Conservation (phyloP, 2,888 invertebrate species). For the Octodonta nipae region DNA sequence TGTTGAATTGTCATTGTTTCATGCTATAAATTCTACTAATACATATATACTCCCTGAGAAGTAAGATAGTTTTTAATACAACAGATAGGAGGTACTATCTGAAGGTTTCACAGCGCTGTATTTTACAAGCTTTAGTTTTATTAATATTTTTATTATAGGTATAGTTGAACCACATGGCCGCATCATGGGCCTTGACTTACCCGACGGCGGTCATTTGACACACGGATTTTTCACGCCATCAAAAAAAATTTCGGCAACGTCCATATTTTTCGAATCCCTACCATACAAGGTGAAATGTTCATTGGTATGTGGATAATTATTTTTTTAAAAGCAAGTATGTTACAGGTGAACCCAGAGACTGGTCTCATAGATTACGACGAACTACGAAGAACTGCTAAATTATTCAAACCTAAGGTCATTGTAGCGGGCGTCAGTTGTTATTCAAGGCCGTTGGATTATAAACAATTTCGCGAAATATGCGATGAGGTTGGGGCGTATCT, state of each 20-base stretch:
- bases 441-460: constrained; percentile 83
- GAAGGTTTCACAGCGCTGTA: not conserved
- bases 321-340: too few relatives aligned
- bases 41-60: too few relatives aligned
- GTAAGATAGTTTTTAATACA: too few relatives aligned
- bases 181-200: constrained; percentile 92
- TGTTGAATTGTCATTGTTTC: too few relatives aligned
- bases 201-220: constrained; percentile 92
- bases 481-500: constrained; percentile 75
- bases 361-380: constrained; percentile 89
- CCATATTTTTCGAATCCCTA: constrained; percentile 96
- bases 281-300: constrained; percentile 67
- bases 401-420: constrained; percentile 85
- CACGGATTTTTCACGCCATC: constrained; percentile 81
- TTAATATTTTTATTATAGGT: constrained; percentile 16
- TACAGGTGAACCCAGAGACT: constrained; percentile 53
- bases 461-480: constrained; percentile 70
- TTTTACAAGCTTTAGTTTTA: constrained; percentile 2
- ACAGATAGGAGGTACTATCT: too few relatives aligned
- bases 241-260: constrained; percentile 91
- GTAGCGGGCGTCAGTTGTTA: constrained; percentile 93
- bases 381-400: constrained; percentile 62
- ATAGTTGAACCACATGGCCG: constrained; percentile 82
- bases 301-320: too few relatives aligned
- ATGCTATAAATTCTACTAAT: too few relatives aligned